Evolutionary conservation across 2,888 invertebrate genomes (phyloP), one percentile per base, ranked within the genome.

Genomic region (Euspilapteryx auroguttella): DNA sequence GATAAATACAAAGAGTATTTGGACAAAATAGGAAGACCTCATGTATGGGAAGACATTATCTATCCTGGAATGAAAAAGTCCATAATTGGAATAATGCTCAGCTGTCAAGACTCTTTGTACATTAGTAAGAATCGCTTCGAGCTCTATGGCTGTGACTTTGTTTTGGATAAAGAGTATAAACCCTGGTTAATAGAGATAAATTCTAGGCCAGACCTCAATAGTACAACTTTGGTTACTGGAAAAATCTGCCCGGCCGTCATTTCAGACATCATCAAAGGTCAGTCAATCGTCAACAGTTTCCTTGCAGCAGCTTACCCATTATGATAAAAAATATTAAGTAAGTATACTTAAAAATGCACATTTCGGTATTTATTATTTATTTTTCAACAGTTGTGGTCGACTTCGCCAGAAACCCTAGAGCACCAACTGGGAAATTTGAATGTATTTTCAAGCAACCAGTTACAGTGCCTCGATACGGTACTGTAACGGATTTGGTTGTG

Each of bases 151-250:
- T 94, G 94, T 29, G 95, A 96, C 64, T 95, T 95, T 54, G 87
- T 95, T 78, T 56, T 95, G 21, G 87, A 89, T 32, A 86, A 92
- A 45, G 85, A 90, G 44, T 89, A 84, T 41, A 80, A 83, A 35
- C 93, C 94, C 0, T 94, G 93, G 87, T 65, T 95, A 34, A 89
- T 96, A 42, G 95, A 96, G 75, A 93, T 95, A 38, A 95, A 96
- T 69, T 88, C 90, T 2, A 86, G 87, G 47, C 94, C 94, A 0
- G 87, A 92, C 57, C 81, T 95, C 61, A 78, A 81, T 34, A 79
- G 85, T 12, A 92, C 90, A 14, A 94, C 94, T 0, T 81, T 82
- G 31, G 84, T 94, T 8, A 95, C 94, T 0, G 85, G 88, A 0
- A 79, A 82, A 38, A 82, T 95, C 51, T 94, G 94, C 52, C 82